Conservation (phyloP, 2,113 vertebrate genomes). For the Lophura nycthemera region DNA sequence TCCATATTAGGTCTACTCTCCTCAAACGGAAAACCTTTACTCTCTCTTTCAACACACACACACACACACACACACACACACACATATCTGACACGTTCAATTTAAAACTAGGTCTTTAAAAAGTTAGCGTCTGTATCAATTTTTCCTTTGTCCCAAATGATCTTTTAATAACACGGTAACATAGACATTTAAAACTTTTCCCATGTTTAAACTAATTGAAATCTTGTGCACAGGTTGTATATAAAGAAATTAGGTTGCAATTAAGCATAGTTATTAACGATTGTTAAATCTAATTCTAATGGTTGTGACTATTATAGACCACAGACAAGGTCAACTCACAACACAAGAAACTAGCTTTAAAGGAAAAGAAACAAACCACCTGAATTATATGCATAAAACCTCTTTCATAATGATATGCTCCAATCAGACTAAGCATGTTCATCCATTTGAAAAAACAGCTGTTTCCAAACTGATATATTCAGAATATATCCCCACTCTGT, state of each 20-base stretch:
- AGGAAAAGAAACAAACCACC: background rate
- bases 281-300: slow-evolving; percentile 59
- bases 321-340: slow-evolving; percentile 55
- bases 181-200: slow-evolving; percentile 34
- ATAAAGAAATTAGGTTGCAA: slow-evolving; percentile 70
- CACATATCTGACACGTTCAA: background rate
- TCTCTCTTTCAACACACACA: background rate
- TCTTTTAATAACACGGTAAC: slow-evolving; percentile 49
- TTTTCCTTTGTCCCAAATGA: slow-evolving; percentile 48
- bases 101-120: slow-evolving; percentile 15
- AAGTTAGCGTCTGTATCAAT: slow-evolving; percentile 46
- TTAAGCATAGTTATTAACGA: slow-evolving; percentile 63
- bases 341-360: background rate
- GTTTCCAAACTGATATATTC: background rate
- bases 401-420: background rate
- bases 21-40: background rate
- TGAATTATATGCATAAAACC: background rate
- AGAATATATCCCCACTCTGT: background rate
- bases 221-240: slow-evolving; percentile 51
- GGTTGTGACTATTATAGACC: slow-evolving; percentile 51
- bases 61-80: background rate
- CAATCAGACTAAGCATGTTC: background rate
- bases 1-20: background rate
- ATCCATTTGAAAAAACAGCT: background rate
- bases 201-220: slow-evolving; percentile 65